phyloP scores from a whole-genome alignment of 2,797 vertebrate genomes.

The Paratrypauchen microcephalus region DNA sequence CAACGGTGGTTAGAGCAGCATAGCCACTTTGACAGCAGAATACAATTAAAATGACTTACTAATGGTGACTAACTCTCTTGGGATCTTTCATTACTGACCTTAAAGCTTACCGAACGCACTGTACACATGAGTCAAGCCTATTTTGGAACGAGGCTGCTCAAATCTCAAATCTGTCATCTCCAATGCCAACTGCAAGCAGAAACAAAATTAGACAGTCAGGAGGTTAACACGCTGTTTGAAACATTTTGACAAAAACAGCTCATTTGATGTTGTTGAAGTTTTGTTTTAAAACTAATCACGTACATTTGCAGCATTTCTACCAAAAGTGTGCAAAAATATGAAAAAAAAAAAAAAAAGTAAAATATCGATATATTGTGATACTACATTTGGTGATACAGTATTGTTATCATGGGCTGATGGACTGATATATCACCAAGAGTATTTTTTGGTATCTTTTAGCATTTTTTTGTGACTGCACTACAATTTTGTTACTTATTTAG shows the following conservation, averaged over 20 bases:
- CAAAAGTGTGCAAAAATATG: no score
- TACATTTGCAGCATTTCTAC: background rate
- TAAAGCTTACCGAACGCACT: conserved; percentile 61
- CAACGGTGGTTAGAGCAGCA: conserved; percentile 49
- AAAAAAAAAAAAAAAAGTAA: no score
- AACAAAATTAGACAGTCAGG: conserved; percentile 51
- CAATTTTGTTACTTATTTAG: no score
- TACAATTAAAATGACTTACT: conserved; percentile 62
- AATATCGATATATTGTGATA: no score
- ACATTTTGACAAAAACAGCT: conserved; percentile 45
- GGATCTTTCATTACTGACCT: conserved; percentile 63
- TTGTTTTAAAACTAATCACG: conserved; percentile 31
- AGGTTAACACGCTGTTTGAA: conserved; percentile 56
- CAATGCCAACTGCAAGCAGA: conserved; percentile 57
- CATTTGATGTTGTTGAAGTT: conserved; percentile 40
- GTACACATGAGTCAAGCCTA: conserved; percentile 60
- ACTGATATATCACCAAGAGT: no score
- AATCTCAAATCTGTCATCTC: conserved; percentile 67
- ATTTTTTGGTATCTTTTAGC: no score
- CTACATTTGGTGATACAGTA: no score
- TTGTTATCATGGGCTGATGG: no score
- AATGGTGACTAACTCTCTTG: conserved; percentile 63
- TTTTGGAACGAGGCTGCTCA: conserved; percentile 58
- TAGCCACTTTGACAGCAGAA: conserved; percentile 50
- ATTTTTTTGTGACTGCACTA: no score